phyloP scores from a whole-genome alignment of 1,140 invertebrate genomes.

The Oppia nitens region DNA sequence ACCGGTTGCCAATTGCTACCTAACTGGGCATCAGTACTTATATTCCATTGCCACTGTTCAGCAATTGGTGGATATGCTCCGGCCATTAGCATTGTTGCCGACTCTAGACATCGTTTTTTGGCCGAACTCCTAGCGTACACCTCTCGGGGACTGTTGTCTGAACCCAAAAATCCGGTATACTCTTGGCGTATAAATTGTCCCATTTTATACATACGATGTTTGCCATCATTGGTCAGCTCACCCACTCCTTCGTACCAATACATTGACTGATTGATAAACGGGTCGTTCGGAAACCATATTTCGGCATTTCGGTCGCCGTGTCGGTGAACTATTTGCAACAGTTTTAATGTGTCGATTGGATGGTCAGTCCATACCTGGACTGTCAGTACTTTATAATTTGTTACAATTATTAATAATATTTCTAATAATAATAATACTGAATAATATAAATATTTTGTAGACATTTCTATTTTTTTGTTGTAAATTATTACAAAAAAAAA shows the following conservation, averaged over 20 bases:
- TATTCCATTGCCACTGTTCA: constrained; percentile 36
- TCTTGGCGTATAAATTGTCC: too few relatives aligned
- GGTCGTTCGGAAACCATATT: constrained; percentile 46
- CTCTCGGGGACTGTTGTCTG: constrained; percentile 36
- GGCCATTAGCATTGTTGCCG: constrained; percentile 57
- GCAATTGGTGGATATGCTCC: constrained; percentile 25
- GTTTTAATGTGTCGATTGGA: too few relatives aligned
- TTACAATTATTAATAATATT: too few relatives aligned
- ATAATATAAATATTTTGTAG: too few relatives aligned
- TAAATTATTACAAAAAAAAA: too few relatives aligned
- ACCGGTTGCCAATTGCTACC: constrained; percentile 57
- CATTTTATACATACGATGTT: background rate
- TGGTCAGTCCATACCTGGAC: too few relatives aligned
- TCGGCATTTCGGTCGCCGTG: constrained; percentile 62
- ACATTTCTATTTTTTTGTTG: too few relatives aligned
- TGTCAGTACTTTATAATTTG: too few relatives aligned
- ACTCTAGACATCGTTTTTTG: constrained; percentile 65
- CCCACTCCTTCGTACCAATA: constrained; percentile 56
- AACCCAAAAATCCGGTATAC: constrained; percentile 46
- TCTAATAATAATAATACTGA: too few relatives aligned
- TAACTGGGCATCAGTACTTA: too few relatives aligned
- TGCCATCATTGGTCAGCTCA: constrained; percentile 54
- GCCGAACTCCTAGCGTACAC: constrained; percentile 55
- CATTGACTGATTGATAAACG: constrained; percentile 37
- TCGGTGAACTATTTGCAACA: constrained; percentile 37